These are phyloP conservation scores for Hermaeophaga mercurialis DNA, from an alignment of 2,888 invertebrate species.

Conservation along the genomic window DNA sequence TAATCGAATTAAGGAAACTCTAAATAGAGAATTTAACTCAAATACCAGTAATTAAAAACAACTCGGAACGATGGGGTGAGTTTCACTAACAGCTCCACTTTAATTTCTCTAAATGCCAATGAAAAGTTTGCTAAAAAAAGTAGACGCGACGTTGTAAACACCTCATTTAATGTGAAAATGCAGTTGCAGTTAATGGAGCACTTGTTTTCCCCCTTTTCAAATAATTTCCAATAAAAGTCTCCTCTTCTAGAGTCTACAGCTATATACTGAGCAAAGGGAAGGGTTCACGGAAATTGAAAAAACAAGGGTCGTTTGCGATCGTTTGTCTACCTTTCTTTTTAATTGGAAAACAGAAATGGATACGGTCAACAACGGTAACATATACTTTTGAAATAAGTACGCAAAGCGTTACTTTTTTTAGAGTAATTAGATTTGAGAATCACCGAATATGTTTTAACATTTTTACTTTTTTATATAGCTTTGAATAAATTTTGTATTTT, in stretches of 20 bases:
- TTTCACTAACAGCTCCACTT: slow-evolving; percentile 16
- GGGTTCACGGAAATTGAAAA: background rate
- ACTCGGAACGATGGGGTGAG: slow-evolving; percentile 3
- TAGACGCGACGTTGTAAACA: slow-evolving; percentile 17
- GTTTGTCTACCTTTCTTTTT: background rate
- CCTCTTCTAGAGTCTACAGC: background rate
- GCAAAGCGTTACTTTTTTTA: too few relatives aligned
- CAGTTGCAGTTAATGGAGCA: slow-evolving; percentile 15
- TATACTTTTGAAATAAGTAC: too few relatives aligned
- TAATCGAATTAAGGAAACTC: slow-evolving; percentile 17
- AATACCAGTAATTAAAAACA: slow-evolving; percentile 17
- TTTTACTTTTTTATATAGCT: too few relatives aligned
- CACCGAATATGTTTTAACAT: too few relatives aligned
- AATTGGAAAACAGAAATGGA: background rate
- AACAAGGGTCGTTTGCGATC: background rate
- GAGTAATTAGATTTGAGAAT: too few relatives aligned
- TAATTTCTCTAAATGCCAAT: slow-evolving; percentile 26
- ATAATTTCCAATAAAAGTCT: slow-evolving; percentile 16
- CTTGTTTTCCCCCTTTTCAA: slow-evolving; percentile 14
- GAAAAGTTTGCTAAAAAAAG: slow-evolving; percentile 16
- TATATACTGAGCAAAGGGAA: too few relatives aligned
- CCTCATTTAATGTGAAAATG: slow-evolving; percentile 15
- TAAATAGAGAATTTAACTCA: slow-evolving; percentile 13
- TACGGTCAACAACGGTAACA: too few relatives aligned
- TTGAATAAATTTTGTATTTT: too few relatives aligned